A percentile compares a stretch with the other conserved stretches of the same genome.
These are phyloP conservation scores for Protophormia terraenovae DNA, from an alignment of 2,888 invertebrate genomes.

Conservation along the genomic window DNA sequence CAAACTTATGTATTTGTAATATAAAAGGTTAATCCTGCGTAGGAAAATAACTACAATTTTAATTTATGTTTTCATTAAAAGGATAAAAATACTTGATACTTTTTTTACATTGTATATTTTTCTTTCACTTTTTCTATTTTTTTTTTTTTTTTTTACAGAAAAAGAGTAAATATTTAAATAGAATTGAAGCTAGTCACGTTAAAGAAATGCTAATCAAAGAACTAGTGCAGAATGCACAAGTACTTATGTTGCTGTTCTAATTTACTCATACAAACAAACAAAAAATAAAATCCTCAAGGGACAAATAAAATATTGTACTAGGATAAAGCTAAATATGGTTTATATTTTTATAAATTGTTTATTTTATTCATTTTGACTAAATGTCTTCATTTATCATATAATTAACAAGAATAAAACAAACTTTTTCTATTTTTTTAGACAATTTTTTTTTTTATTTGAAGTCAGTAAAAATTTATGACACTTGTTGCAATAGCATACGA, in stretches of 20 bases:
- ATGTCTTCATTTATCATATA: slow-evolving; percentile 55
- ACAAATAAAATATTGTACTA: slow-evolving; percentile 28
- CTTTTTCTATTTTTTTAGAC: too few species aligned
- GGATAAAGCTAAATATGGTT: slow-evolving; percentile 41
- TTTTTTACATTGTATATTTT: not conserved
- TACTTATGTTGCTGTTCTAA: slow-evolving; percentile 6
- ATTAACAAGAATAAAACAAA: slow-evolving; percentile 54
- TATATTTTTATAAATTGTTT: slow-evolving; percentile 41
- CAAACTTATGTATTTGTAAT: too few species aligned
- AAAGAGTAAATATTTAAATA: not conserved
- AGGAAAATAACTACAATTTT: not conserved
- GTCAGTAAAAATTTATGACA: slow-evolving; percentile 44
- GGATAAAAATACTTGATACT: not conserved
- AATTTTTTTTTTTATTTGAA: not conserved
- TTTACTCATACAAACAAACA: slow-evolving; percentile 2
- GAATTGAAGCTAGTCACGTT: slow-evolving; percentile 8
- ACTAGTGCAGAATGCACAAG: slow-evolving; percentile 36
- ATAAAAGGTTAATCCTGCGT: not conserved
- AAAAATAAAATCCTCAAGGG: slow-evolving; percentile 20
- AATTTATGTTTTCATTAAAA: not conserved
- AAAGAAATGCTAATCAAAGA: slow-evolving; percentile 14
- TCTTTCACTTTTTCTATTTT: not conserved
- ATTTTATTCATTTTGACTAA: slow-evolving; percentile 34
- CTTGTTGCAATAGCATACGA: slow-evolving; percentile 55
- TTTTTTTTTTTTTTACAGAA: not conserved